These are phyloP conservation scores for Chondrilla cf. caribensis DNA, from an alignment of 37 sponge, comb jelly and placozoan species.

Conservation along the genomic window DNA sequence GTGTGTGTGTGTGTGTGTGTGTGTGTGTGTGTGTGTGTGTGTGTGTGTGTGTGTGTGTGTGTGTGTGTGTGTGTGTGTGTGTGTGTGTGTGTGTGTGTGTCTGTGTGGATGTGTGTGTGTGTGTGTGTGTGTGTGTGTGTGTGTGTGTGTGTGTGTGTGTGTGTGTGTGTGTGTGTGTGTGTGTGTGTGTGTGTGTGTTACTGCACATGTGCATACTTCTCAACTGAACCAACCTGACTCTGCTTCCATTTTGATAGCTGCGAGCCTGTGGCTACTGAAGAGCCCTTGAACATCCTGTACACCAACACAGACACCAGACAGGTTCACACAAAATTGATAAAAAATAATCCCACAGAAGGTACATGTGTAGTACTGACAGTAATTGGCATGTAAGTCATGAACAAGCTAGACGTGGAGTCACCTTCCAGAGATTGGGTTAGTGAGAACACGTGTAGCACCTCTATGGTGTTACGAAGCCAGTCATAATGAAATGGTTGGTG, in stretches of 20 bases:
- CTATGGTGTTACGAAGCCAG: too few relatives aligned
- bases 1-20: neutral
- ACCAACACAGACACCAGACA: conserved; percentile 5
- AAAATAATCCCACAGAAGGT: neutral
- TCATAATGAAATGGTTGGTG: too few relatives aligned
- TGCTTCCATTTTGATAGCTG: neutral
- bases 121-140: neutral
- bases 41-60: neutral
- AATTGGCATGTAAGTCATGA: too few relatives aligned
- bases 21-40: neutral
- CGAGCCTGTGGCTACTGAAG: neutral
- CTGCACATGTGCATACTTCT: too few relatives aligned
- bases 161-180: neutral
- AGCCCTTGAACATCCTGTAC: neutral
- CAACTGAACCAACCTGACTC: neutral
- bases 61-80: neutral
- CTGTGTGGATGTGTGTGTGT: conserved; percentile 8
- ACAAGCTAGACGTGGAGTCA: too few relatives aligned
- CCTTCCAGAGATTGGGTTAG: too few relatives aligned
- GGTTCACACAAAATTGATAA: neutral
- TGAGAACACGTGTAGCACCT: too few relatives aligned
- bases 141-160: neutral
- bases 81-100: neutral
- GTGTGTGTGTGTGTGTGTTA: neutral
- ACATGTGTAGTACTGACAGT: too few relatives aligned